Evolutionary conservation across 2,797 vertebrate genomes (phyloP).

Genomic region (Sebastes trivittatus): DNA sequence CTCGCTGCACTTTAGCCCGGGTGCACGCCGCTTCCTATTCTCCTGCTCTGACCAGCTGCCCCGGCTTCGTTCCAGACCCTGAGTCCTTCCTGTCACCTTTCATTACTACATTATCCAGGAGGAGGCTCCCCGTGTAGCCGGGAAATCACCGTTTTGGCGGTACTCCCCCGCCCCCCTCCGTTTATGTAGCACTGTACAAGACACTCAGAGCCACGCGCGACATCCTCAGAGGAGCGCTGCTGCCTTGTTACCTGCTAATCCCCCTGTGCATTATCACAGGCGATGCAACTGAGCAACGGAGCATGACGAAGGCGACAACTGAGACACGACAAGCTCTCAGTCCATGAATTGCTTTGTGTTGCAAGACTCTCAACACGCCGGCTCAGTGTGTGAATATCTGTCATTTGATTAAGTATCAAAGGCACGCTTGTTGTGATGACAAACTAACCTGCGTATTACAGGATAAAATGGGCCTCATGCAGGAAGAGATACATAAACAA

Average conservation of each 20-base stretch:
- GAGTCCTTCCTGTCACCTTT: constrained; percentile 95
- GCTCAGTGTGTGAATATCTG: constrained; percentile 27
- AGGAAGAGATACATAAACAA: not conserved
- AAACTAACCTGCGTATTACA: not conserved
- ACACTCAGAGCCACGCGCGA: constrained; percentile 59
- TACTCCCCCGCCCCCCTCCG: constrained; percentile 21
- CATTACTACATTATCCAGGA: constrained; percentile 83
- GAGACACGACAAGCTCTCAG: constrained; percentile 58
- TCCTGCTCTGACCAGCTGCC: constrained; percentile 87
- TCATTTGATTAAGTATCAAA: constrained; percentile 38
- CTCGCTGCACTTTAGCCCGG: constrained; percentile 90
- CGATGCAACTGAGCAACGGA: constrained; percentile 69
- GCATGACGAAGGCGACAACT: constrained; percentile 67
- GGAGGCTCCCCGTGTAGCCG: constrained; percentile 71
- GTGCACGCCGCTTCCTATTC: constrained; percentile 86
- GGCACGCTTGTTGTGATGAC: constrained; percentile 22
- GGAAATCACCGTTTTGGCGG: constrained; percentile 73
- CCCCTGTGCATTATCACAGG: constrained; percentile 65
- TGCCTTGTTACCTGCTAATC: constrained; percentile 75
- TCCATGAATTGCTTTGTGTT: constrained; percentile 50
- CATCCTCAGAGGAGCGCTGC: constrained; percentile 61
- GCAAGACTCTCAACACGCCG: constrained; percentile 18
- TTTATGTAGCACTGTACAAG: constrained; percentile 61
- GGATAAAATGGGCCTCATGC: not conserved
- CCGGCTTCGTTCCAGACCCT: constrained; percentile 87